These are phyloP conservation scores for Platorchestia sp. DNA, from an alignment of 1,140 invertebrate species.

Conservation along the genomic window DNA sequence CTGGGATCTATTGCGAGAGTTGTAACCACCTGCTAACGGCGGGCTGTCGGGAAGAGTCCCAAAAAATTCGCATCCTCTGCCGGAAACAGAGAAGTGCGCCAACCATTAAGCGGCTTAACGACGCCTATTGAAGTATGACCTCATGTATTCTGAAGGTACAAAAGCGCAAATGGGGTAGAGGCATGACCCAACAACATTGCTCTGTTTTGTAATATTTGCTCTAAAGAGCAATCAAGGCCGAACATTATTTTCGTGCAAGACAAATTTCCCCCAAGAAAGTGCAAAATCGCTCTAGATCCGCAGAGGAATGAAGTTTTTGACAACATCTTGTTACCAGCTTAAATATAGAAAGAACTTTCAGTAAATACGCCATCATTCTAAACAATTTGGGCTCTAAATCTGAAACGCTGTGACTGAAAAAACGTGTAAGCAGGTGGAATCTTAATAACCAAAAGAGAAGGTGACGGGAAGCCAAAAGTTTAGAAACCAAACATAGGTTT, in stretches of 20 bases:
- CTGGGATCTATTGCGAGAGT: neutral
- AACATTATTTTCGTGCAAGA: neutral
- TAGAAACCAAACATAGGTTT: too few relatives aligned
- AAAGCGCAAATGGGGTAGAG: neutral
- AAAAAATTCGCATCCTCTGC: constrained; percentile 9
- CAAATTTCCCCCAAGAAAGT: too few relatives aligned
- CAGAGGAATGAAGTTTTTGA: too few relatives aligned
- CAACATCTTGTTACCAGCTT: too few relatives aligned
- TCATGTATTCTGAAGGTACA: neutral
- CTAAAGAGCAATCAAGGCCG: neutral
- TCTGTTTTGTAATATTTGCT: neutral
- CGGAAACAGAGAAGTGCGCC: constrained; percentile 16
- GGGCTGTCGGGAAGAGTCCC: neutral
- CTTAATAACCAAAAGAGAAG: neutral
- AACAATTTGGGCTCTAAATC: neutral
- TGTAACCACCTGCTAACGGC: constrained; percentile 8
- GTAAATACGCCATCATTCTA: neutral
- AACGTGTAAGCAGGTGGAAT: neutral
- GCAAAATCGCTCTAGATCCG: too few relatives aligned
- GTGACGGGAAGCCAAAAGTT: neutral
- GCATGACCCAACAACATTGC: neutral
- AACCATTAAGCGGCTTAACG: neutral
- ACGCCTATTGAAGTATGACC: neutral
- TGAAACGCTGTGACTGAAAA: neutral
- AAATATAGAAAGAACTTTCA: too few relatives aligned